A percentile compares a stretch with the other conserved stretches of the same genome.
These are phyloP conservation scores for Eustalomyia histrio DNA, from an alignment of 2,888 invertebrate genomes.

Conservation along the genomic window DNA sequence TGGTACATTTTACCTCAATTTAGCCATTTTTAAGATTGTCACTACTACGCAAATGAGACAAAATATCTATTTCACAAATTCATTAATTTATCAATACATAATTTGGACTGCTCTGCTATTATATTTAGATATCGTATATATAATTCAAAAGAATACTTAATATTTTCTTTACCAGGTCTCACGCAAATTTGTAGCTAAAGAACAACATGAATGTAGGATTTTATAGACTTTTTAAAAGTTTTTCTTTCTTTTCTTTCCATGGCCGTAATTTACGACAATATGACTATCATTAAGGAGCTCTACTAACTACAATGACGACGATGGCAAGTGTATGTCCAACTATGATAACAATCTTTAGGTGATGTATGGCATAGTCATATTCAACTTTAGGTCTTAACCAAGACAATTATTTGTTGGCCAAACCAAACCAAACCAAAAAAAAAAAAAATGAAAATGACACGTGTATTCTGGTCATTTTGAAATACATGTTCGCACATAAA, in stretches of 20 bases:
- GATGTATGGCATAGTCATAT: conserved; percentile 54
- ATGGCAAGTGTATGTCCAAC: conserved; percentile 65
- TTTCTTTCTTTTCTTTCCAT: conserved; percentile 30
- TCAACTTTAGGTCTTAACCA: conserved; percentile 30
- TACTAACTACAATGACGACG: conserved; percentile 48
- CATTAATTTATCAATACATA: background rate
- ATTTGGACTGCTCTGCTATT: conserved; percentile 43
- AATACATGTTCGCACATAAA: conserved; percentile 65
- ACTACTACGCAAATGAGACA: no score
- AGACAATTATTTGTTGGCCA: conserved; percentile 45
- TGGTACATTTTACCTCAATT: no score
- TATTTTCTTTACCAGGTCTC: conserved; percentile 8
- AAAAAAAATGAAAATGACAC: conserved; percentile 50
- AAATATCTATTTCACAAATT: no score
- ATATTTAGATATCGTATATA: background rate
- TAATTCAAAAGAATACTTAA: conserved; percentile 43
- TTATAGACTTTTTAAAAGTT: conserved; percentile 22
- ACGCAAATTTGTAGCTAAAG: conserved; percentile 22
- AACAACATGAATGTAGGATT: conserved; percentile 5
- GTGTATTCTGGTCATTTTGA: conserved; percentile 48
- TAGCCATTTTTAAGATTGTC: no score
- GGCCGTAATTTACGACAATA: conserved; percentile 67
- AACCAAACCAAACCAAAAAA: background rate
- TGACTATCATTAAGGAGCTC: conserved; percentile 66
- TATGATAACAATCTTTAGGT: conserved; percentile 67